Evolutionary conservation across 2,797 vertebrate species (phyloP), one percentile per base, ranked within the genome.

Genomic region (Trematomus bernacchii): DNA sequence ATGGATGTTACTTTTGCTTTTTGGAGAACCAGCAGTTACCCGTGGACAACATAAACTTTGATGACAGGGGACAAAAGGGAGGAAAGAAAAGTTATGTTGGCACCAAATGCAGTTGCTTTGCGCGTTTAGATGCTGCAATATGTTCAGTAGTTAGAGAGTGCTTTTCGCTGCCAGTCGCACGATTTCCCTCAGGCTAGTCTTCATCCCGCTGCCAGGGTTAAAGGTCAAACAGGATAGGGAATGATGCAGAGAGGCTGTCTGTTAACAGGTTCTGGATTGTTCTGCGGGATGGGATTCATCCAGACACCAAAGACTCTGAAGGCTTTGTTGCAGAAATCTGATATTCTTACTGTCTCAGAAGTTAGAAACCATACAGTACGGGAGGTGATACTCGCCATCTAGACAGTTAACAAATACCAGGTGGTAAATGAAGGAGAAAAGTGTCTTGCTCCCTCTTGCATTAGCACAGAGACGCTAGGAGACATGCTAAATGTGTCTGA

Each of bases 221-320:
- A 63, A 68, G 75, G 61, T 75, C 54, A 73, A 15, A 61, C 47
- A 73, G 59, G 15, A 57, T 59, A 77, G 33, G 2, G 1, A 61
- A 51, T 8, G 19, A 64, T 50, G 71, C 46, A 63, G 66, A 62
- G 62, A 75, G 54, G 63, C 37, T 55, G 71, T 16, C 44, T 14
- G 66, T 54, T 61, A 71, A 65, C 3, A 0, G 47, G 4, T 2
- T 69, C 9, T 14, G 44, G 47, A 70, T 67, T 58, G 21, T 44
- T 73, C 68, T 58, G 40, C 27, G 7, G 12, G 23, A 57, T 43
- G 37, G 61, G 76, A 84, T 86, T 85, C 12, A 73, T 73, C 73
- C 73, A 71, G 52, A 78, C 63, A 75, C 74, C 82, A 83, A 80
- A 87, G 72, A 83, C 64, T 80, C 66, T 37, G 21, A 73, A 66